Conservation (phyloP, 2,797 vertebrate species). For the Sorex maritimensis region DNA sequence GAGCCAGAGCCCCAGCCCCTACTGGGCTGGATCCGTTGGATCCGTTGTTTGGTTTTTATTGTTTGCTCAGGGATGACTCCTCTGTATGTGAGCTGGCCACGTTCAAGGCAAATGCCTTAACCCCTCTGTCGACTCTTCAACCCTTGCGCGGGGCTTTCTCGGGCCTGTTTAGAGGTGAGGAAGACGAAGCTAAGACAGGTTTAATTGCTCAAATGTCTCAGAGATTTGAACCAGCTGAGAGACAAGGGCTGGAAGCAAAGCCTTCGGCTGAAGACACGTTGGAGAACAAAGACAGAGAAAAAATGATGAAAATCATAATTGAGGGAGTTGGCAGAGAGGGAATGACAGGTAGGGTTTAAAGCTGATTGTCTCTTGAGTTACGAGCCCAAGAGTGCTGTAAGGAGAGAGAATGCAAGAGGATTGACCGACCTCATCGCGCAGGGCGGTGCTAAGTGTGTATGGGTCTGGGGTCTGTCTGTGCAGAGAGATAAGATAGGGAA, state of each 20-base stretch:
- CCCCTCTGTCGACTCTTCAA: too few relatives aligned
- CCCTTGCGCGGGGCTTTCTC: neutral
- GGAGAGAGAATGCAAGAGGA: too few relatives aligned
- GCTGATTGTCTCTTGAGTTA: too few relatives aligned
- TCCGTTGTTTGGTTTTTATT: too few relatives aligned
- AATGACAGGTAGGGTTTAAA: neutral
- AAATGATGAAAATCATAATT: conserved; percentile 1
- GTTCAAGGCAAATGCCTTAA: too few relatives aligned
- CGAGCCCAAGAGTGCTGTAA: neutral
- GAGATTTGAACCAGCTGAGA: neutral
- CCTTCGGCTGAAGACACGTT: neutral
- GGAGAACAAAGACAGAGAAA: conserved; percentile 11
- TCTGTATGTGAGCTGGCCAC: too few relatives aligned
- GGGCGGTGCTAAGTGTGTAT: neutral
- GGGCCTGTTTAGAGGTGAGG: neutral
- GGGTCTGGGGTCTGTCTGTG: neutral
- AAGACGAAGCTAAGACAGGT: neutral
- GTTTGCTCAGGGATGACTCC: too few relatives aligned
- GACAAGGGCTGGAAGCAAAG: neutral
- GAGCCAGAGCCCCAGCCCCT: too few relatives aligned
- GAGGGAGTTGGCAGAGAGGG: neutral
- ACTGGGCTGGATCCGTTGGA: too few relatives aligned
- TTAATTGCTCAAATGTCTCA: neutral
- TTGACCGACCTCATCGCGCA: neutral
- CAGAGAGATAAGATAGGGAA: too few relatives aligned